Evolutionary conservation across 2,888 invertebrate species (phyloP), one percentile per base, ranked within the genome.

Genomic region (Acrocera orbiculus): DNA sequence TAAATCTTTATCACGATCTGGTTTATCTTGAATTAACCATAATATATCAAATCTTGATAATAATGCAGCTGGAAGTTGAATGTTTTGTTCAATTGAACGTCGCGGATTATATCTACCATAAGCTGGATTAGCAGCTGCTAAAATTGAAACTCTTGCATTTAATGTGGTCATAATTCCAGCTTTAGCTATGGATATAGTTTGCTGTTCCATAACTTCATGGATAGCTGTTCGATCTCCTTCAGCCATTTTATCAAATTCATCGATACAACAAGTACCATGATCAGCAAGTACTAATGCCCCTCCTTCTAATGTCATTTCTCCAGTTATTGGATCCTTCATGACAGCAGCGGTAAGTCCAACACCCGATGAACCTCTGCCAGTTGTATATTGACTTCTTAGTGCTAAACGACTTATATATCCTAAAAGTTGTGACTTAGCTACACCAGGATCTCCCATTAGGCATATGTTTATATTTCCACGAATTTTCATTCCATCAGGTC

Each of bases 241-340:
- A 30, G 90, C 85, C 96, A 98, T 95, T 65, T 98, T 99, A 64
- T 99, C 98, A 59, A 99, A 99, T 65, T 99, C 98, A 58, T 99
- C 98, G 56, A 99, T 98, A 61, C 96, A 98, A 59, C 98, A 98
- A 36, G 93, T 82, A 33, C 95, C 95, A 54, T 87, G 82, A 63
- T 96, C 95, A 2, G 95, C 93, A 43, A 96, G 61, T 23, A 96
- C 96, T 20, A 99, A 63, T 9, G 98, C 93, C 6, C 98, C 98
- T 24, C 96, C 93, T 55, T 95, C 93, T 35, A 98, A 63, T 55
- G 81, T 83, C 90, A 96, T 92, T 67, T 98, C 93, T 2, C 90
- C 90, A 0, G 96, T 98, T 42, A 95, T 64, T 0, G 90, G 87
- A 61, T 98, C 98, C 65, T 92, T 96, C 71, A 95, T 75, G 0